phyloP scores from a whole-genome alignment of 2,888 invertebrate species.

The Phrixothrix hirtus region DNA sequence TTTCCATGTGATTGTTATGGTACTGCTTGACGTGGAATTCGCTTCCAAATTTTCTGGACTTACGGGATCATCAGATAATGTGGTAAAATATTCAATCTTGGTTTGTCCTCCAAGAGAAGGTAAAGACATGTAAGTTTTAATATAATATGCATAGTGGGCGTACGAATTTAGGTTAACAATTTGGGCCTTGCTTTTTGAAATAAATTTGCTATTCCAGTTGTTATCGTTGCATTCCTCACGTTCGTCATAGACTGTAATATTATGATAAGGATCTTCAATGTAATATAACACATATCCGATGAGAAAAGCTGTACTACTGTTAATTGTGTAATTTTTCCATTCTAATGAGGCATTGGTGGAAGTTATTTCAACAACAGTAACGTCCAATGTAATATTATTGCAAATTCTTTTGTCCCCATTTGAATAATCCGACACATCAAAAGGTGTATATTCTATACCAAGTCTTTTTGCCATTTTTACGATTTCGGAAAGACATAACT shows the following conservation, averaged over 20 bases:
- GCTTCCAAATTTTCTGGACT: constrained; percentile 46
- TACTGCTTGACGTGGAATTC: constrained; percentile 44
- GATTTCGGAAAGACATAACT: constrained; percentile 75
- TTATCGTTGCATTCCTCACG: constrained; percentile 44
- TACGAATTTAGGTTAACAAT: constrained; percentile 63
- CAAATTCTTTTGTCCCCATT: constrained; percentile 76
- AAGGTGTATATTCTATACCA: constrained; percentile 55
- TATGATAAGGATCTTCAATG: constrained; percentile 58
- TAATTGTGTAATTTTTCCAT: constrained; percentile 50
- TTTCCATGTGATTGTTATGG: constrained; percentile 62
- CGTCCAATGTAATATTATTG: constrained; percentile 57
- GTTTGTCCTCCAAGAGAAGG: constrained; percentile 63
- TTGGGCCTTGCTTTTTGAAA: constrained; percentile 43
- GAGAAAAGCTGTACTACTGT: constrained; percentile 32
- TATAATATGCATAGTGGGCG: constrained; percentile 74
- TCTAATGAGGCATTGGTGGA: constrained; percentile 52
- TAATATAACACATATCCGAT: constrained; percentile 69
- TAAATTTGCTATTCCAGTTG: constrained; percentile 45
- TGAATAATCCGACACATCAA: constrained; percentile 63
- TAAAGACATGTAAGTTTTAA: constrained; percentile 57
- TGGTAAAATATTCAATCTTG: constrained; percentile 66
- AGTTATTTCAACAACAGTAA: constrained; percentile 51
- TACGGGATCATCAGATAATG: constrained; percentile 62
- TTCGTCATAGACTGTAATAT: constrained; percentile 59
- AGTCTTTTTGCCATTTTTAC: constrained; percentile 59